phyloP scores from a whole-genome alignment of 35 echinoderm and acorn worm species.

The Diadema setosum region DNA sequence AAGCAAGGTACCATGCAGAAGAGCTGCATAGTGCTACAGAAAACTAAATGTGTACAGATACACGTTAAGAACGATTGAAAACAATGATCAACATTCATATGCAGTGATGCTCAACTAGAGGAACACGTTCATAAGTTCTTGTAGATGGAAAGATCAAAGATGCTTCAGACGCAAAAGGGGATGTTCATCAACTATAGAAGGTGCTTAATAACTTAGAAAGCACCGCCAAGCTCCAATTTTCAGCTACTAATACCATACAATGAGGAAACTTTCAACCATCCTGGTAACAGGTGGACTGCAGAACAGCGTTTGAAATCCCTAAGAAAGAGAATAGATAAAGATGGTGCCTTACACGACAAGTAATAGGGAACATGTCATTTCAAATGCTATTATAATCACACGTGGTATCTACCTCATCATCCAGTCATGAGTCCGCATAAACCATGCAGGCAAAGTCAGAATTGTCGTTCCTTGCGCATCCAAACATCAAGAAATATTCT shows the following conservation, averaged over 20 bases:
- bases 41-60: no score
- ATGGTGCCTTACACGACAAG: neutral
- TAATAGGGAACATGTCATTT: neutral
- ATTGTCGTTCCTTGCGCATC: no score
- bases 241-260: slow-evolving; percentile 54
- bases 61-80: no score
- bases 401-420: neutral
- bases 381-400: neutral
- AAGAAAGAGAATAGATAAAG: slow-evolving; percentile 21
- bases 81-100: no score
- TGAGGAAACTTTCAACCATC: neutral
- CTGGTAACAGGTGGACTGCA: slow-evolving; percentile 32
- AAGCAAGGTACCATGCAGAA: neutral
- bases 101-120: neutral
- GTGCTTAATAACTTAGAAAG: slow-evolving; percentile 10
- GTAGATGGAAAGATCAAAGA: neutral
- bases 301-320: slow-evolving; percentile 24
- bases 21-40: neutral
- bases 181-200: slow-evolving; percentile 33
- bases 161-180: neutral
- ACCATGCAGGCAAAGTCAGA: neutral
- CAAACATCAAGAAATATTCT: no score
- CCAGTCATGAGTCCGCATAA: neutral
- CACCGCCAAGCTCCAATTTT: slow-evolving; percentile 14
- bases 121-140: neutral